Evolutionary conservation across 2,888 invertebrate genomes (phyloP), one percentile per base, ranked within the genome.

Genomic region (Tryphoninae sp.): DNA sequence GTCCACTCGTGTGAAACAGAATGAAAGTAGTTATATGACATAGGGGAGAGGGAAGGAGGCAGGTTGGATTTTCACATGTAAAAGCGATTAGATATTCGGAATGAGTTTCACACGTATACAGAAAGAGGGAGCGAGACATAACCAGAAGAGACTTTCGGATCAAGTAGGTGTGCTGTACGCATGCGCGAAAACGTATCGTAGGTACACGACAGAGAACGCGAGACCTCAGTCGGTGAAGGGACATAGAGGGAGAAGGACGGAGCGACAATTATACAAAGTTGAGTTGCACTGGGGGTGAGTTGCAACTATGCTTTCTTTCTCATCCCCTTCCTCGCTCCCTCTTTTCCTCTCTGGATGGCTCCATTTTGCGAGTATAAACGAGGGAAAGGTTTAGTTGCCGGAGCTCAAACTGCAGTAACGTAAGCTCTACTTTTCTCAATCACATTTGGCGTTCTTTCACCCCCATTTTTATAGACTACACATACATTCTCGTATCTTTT

Each of bases 41-140:
- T 40, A 72, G 45, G 42, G 16, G 3, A 6, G 45, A 8, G 26
- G 0, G 62, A 13, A 33, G 4, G 23, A n/a, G 49, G 11, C 22
- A 26, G 49, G 51, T 22, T 33, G 59, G 61, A 45, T 65, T 49
- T 67, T 82, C 71, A 68, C 69, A 61, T 80, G 67, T 45, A 77
- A 68, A 82, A 68, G 72, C 55, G 68, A 83, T 78, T 83, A 80
- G 71, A 78, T 75, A 75, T 75, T 42, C 42, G 51, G 19, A 55
- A 77, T 80, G 62, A 42, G 61, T 78, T 73, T 73, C 59, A 58
- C 13, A 13, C 65, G 53, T 16, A 53, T 7, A 53, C 2, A 45
- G 45, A 2, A 13, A 45, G 45, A 45, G 45, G 13, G 45, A 45
- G 45, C 19, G 33, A 58, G 58, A 59, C 22, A 59, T 13, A 59